Evolutionary conservation across 2,888 invertebrate genomes (phyloP), one percentile per base, ranked within the genome.

Genomic region (Lycophotia porphyrea): DNA sequence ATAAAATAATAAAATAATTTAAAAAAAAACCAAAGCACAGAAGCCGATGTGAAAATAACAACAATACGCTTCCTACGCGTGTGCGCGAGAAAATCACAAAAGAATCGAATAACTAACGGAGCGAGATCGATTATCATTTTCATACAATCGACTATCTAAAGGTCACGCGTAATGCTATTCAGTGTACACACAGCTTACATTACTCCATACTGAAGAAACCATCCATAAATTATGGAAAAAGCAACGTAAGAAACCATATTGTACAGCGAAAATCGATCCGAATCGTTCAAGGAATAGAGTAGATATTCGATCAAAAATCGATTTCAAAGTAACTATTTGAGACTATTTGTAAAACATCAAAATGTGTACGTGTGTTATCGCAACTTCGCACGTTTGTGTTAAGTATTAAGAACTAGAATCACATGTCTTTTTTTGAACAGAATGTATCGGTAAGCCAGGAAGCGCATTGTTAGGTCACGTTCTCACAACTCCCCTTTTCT

Each of bases 401-500:
- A 78, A 71, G 82, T 42, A 69, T 87, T 95, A 96, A 93, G 93
- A 92, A 88, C 89, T 88, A 95, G 90, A 94, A 91, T 95, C 84
- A 90, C 79, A 85, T 91, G 90, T 90, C 86, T 86, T 88, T 84
- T 87, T 77, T 67, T 89, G 88, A 88, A 89, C 88, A 93, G 93
- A 93, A 93, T 93, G 93, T 94, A 94, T 94, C 95, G 95, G 95
- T 95, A 96, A 96, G 96, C 94, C 95, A 96, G 96, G 96, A 96
- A 96, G 96, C 95, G 92, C 94, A 96, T 96, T 96, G 96, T 96
- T 95, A 93, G 96, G 96, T 95, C 96, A 96, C 96, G 96, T 96
- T 96, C 96, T 95, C 96, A 96, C 96, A 95, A 94, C 95, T 95
- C 96, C 95, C 95, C 95, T 94, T 95, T 96, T 96, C 95, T 96